phyloP scores from a whole-genome alignment of 2,888 invertebrate species.

The Mythimna pallens region DNA sequence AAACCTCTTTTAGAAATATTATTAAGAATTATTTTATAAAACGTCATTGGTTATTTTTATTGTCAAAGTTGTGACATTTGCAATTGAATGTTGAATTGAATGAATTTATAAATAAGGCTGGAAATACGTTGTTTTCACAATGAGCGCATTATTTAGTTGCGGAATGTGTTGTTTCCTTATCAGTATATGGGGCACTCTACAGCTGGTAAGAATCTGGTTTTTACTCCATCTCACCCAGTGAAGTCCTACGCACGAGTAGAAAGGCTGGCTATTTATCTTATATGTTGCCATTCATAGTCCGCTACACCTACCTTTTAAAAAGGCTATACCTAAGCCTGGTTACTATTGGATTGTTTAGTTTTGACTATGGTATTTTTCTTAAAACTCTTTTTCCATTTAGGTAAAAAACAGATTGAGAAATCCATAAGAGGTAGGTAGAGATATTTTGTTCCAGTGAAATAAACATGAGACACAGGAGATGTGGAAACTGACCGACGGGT shows the following conservation, averaged over 20 bases:
- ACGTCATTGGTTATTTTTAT: constrained; percentile 3
- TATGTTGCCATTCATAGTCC: too few relatives aligned
- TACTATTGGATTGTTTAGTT: neutral
- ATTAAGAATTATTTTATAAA: neutral
- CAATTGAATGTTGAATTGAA: constrained; percentile 3
- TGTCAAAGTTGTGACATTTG: constrained; percentile 14
- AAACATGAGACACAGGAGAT: too few relatives aligned
- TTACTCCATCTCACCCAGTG: neutral
- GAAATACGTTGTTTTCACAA: constrained; percentile 46
- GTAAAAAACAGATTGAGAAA: neutral
- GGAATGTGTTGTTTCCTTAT: constrained; percentile 74
- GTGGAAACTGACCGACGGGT: neutral
- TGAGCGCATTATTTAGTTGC: constrained; percentile 69
- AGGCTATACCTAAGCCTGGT: neutral
- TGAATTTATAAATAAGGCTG: neutral
- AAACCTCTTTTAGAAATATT: neutral
- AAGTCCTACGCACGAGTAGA: neutral
- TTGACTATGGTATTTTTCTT: neutral
- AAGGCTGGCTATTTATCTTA: too few relatives aligned
- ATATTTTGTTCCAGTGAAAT: too few relatives aligned
- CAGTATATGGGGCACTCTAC: constrained; percentile 80
- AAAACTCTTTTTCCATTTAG: neutral
- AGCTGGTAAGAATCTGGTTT: constrained; percentile 73
- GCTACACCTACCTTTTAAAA: neutral
- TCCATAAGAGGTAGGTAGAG: neutral